Evolutionary conservation across 2,797 vertebrate species (phyloP), one percentile per base, ranked within the genome.

Genomic region (Hypotaenidia philippensis): DNA sequence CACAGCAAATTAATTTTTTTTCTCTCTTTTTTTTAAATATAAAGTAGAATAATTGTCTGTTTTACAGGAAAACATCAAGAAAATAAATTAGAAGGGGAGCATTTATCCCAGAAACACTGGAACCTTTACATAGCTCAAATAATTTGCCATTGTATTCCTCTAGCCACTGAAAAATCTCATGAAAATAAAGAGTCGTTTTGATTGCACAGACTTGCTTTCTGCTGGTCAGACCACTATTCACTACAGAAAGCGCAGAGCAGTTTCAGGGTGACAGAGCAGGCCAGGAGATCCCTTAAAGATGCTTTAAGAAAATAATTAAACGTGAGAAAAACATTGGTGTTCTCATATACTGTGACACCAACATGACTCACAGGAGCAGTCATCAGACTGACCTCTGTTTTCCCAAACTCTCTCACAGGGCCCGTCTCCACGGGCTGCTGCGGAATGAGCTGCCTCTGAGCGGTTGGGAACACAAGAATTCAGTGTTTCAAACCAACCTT

Each of bases 281-380:
- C 12, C 38, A 65, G 19, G 12, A 0, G 1, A 80, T 29, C 22
- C 44, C 71, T 59, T 74, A 47, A 40, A 84, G 27, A 68, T 31
- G 26, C 6, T 53, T 55, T 22, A 10, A n/a, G 31, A 45, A 56
- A 29, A n/a, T 6, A 32, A n/a, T 11, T 29, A 71, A 45, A 50
- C 32, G 25, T 23, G 44, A 44, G 23, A 61, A 88, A 83, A 60
- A 6, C n/a, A 31, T 0, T n/a, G 50, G 8, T 55, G 69, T 59
- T 27, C n/a, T 44, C 25, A 59, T 5, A 40, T 0, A 49, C 4
- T 29, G 10, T 4, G 13, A 71, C 19, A 20, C 0, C 3, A 94
- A 40, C n/a, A 18, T 11, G 29, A 92, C 45, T 65, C 53, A 66
- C 8, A 32, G 41, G 7, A 64, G 16, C 0, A 53, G 10, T 2